These are phyloP conservation scores for Saccopteryx leptura DNA, from an alignment of 2,113 vertebrate genomes.

Conservation along the genomic window DNA sequence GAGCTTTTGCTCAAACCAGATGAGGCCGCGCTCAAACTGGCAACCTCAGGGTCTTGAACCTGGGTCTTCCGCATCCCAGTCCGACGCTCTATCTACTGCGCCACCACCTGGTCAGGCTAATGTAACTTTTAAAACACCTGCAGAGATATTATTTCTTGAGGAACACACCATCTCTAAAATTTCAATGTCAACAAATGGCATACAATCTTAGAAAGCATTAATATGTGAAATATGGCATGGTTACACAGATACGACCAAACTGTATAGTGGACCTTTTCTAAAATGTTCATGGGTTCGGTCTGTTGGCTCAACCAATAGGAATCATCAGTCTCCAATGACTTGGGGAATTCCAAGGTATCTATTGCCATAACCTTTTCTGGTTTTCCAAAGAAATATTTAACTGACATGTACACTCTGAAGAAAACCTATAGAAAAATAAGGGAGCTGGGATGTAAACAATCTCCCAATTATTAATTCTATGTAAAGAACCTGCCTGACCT, in stretches of 20 bases:
- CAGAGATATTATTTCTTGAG: background rate
- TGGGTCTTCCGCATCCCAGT: too few species aligned
- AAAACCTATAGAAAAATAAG: background rate
- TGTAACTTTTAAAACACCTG: background rate
- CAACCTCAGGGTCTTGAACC: too few species aligned
- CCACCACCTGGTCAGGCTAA: too few species aligned
- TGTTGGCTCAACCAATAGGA: background rate
- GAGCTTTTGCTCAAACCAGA: too few species aligned
- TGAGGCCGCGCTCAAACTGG: too few species aligned
- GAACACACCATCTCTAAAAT: background rate
- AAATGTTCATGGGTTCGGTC: background rate
- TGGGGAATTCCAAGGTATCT: background rate
- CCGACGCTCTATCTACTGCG: too few species aligned
- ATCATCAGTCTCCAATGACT: background rate
- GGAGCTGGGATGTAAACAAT: background rate
- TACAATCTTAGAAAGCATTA: background rate
- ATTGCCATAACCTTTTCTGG: background rate
- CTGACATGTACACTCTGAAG: background rate
- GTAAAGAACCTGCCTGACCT: too few species aligned
- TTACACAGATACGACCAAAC: background rate
- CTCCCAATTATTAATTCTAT: background rate
- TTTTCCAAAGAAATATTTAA: conserved; percentile 18
- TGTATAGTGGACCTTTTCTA: background rate
- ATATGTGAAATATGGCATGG: background rate
- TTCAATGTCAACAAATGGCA: background rate